A percentile compares a stretch with the other conserved stretches of the same genome.
phyloP scores from a whole-genome alignment of 1,140 invertebrate species.

The Metaphire vulgaris region DNA sequence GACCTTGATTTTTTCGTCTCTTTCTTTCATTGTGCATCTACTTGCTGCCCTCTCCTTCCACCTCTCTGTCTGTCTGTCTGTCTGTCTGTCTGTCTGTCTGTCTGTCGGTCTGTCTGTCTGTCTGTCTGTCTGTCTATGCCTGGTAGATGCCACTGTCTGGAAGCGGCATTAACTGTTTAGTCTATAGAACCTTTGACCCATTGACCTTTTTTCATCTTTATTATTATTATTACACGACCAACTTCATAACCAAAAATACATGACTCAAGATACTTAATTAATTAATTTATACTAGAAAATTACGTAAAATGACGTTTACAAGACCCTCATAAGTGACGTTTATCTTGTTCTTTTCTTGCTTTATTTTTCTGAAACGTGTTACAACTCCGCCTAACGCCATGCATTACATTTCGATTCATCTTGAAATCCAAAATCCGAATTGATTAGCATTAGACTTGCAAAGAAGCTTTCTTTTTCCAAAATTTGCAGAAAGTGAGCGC shows the following conservation, averaged over 20 bases:
- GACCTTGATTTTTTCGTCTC: conserved; percentile 8
- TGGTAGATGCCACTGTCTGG: conserved; percentile 14
- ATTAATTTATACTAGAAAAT: background rate
- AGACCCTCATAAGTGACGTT: too few relatives aligned
- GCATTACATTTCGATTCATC: too few relatives aligned
- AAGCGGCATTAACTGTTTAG: background rate
- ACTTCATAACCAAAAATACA: background rate
- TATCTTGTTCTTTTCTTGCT: too few relatives aligned
- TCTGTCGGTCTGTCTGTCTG: conserved; percentile 26
- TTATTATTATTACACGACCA: too few relatives aligned
- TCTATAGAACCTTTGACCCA: too few relatives aligned
- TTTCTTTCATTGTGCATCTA: conserved; percentile 5
- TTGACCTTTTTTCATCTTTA: too few relatives aligned
- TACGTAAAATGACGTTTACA: background rate
- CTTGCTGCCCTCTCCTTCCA: background rate
- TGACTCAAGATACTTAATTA: background rate
- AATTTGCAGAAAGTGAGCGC: too few relatives aligned
- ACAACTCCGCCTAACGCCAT: too few relatives aligned
- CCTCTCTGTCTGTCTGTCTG: conserved; percentile 19
- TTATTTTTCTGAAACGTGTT: too few relatives aligned
- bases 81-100: conserved; percentile 27
- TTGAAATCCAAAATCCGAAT: too few relatives aligned
- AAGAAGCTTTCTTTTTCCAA: too few relatives aligned
- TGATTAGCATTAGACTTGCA: too few relatives aligned
- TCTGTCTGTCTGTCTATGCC: conserved; percentile 20